These are phyloP conservation scores for Eurytemora carolleeae DNA, from an alignment of 1,140 invertebrate genomes.

Conservation along the genomic window DNA sequence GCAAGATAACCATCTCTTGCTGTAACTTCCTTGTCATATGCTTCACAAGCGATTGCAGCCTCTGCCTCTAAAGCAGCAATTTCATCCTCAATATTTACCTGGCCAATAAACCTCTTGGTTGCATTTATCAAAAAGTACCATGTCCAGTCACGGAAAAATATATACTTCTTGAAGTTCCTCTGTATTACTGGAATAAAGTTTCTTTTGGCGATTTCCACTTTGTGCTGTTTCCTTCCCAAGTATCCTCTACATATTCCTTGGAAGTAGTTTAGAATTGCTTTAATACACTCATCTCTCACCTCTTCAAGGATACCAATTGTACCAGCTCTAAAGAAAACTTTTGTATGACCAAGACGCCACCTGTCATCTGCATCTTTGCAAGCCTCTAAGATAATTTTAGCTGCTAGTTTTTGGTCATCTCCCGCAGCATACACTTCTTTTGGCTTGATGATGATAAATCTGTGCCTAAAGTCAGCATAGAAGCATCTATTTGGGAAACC, in stretches of 20 bases:
- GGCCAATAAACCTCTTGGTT: constrained; percentile 95
- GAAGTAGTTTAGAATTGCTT: constrained; percentile 96
- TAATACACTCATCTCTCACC: constrained; percentile 92
- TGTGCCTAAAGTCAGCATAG: constrained; percentile 99
- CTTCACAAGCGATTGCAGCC: constrained; percentile 9
- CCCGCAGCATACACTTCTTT: constrained; percentile 25
- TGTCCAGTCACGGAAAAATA: constrained; percentile 90
- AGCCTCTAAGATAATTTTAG: constrained; percentile 52
- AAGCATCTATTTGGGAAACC: constrained; percentile 99
- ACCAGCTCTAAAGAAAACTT: constrained; percentile 99
- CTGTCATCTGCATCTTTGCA: constrained; percentile 60
- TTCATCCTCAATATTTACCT: constrained; percentile 92
- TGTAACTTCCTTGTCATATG: constrained; percentile 10
- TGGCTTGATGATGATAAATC: constrained; percentile 95
- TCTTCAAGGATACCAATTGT: constrained; percentile 99
- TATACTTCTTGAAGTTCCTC: constrained; percentile 93
- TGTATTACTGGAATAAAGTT: constrained; percentile 78
- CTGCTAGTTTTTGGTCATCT: constrained; percentile 58
- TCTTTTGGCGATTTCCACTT: constrained; percentile 36
- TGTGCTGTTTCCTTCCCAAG: constrained; percentile 72
- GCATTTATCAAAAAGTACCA: constrained; percentile 99
- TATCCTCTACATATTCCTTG: constrained; percentile 77
- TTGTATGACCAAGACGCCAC: constrained; percentile 87
- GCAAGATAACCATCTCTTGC: constrained; percentile 1
- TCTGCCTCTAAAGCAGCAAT: constrained; percentile 58